Conservation (phyloP, 1,140 invertebrate genomes). For the Holcopasites calliopsidis region DNA sequence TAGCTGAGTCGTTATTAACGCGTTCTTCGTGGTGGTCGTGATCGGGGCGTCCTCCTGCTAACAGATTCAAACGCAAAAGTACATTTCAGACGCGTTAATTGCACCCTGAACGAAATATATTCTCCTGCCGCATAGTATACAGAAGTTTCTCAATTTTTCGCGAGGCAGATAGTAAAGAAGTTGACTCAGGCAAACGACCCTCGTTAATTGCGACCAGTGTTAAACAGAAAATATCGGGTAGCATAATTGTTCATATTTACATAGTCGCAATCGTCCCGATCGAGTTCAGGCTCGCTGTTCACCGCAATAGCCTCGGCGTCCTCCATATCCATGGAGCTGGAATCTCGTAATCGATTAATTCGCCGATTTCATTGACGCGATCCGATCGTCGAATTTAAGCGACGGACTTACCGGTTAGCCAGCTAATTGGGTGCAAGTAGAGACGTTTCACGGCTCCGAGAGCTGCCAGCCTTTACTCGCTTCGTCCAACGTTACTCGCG, state of each 20-base stretch:
- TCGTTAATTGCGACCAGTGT: no score
- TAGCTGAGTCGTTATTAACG: conserved; percentile 69
- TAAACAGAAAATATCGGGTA: no score
- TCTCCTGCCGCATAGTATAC: no score
- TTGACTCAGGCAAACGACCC: no score
- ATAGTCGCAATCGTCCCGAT: conserved; percentile 11
- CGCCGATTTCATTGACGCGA: neutral
- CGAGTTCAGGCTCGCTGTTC: neutral
- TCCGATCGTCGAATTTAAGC: conserved; percentile 14
- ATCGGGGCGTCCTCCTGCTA: conserved; percentile 38
- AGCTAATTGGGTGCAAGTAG: conserved; percentile 28
- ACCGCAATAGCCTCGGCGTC: neutral
- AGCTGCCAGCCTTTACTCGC: neutral
- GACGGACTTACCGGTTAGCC: neutral
- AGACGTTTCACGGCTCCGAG: neutral
- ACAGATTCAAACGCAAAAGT: neutral
- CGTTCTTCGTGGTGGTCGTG: conserved; percentile 71
- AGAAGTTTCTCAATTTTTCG: no score
- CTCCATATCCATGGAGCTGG: neutral
- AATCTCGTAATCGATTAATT: neutral
- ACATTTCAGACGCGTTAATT: neutral
- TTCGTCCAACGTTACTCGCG: conserved; percentile 25
- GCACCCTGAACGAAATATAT: no score
- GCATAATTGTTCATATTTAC: neutral
- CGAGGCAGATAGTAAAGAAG: no score